Percentiles rank a stretch among this genome's conserved stretches.
These are phyloP conservation scores for Oncorhynchus masou DNA, from an alignment of 2,113 vertebrate genomes.

Conservation along the genomic window DNA sequence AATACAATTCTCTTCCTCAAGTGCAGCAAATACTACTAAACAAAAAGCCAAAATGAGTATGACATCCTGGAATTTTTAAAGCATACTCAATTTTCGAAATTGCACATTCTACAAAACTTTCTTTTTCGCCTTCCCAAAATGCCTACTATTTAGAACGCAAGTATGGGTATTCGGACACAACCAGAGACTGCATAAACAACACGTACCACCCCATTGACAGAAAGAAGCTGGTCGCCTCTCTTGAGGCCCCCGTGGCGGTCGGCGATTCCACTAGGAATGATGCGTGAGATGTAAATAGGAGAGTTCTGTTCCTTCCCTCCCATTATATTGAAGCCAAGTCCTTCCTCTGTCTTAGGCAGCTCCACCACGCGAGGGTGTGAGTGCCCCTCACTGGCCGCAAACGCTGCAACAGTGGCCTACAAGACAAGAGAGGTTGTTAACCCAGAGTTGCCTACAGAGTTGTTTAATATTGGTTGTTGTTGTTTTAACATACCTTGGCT, in stretches of 20 bases:
- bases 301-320: conserved; percentile 99
- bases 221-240: conserved; percentile 95
- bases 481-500: conserved; percentile 82
- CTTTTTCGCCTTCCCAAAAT: too few relatives aligned
- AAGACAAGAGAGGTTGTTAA: not conserved
- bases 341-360: conserved; percentile 96
- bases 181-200: not conserved
- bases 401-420: conserved; percentile 95
- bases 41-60: too few relatives aligned
- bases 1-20: too few relatives aligned
- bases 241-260: conserved; percentile 95
- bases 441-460: not conserved
- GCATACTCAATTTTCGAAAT: too few relatives aligned
- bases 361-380: conserved; percentile 97
- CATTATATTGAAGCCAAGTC: conserved; percentile 98
- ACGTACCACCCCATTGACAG: conserved; percentile 96
- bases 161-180: too few relatives aligned
- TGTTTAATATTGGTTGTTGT: not conserved
- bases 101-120: too few relatives aligned
- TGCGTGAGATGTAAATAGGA: conserved; percentile 96
- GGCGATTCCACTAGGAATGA: conserved; percentile 96
- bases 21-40: too few relatives aligned
- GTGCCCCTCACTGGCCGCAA: conserved; percentile 97
- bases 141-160: too few relatives aligned
- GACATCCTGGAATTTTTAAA: too few relatives aligned